These are phyloP conservation scores for Pelobates cultripes DNA, from an alignment of 2,797 vertebrate genomes.

Conservation along the genomic window DNA sequence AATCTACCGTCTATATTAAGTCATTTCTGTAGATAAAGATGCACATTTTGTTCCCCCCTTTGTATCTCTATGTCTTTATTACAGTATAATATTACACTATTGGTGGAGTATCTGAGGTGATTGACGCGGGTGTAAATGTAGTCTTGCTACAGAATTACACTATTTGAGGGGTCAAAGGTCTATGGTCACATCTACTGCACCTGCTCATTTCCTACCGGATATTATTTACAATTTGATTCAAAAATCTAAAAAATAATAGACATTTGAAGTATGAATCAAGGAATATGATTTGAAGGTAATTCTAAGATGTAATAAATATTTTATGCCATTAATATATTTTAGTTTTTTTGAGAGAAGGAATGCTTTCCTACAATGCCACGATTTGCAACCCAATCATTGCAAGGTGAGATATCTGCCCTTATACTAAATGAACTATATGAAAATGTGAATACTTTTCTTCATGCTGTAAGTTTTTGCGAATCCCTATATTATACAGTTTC, in stretches of 20 bases:
- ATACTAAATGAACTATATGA: no score
- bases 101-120: conserved; percentile 40
- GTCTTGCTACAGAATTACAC: conserved; percentile 30
- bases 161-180: conserved; percentile 15
- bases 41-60: conserved; percentile 27
- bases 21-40: conserved; percentile 23
- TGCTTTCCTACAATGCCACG: no score
- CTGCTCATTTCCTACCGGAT: conserved; percentile 52
- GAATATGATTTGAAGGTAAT: conserved; percentile 8
- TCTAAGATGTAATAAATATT: not conserved
- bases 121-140: conserved; percentile 22
- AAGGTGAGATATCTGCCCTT: no score
- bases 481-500: no score
- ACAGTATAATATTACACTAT: conserved; percentile 49
- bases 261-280: conserved; percentile 28
- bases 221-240: conserved; percentile 35
- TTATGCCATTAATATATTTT: not conserved
- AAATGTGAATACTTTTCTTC: no score
- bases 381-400: no score
- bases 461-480: no score
- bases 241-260: conserved; percentile 28
- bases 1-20: conserved; percentile 26
- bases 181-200: conserved; percentile 24
- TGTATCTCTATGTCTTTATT: conserved; percentile 34
- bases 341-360: not conserved